Base-by-base conservation (phyloP, 2,113 vertebrate species). In the Etheostoma spectabile region DNA sequence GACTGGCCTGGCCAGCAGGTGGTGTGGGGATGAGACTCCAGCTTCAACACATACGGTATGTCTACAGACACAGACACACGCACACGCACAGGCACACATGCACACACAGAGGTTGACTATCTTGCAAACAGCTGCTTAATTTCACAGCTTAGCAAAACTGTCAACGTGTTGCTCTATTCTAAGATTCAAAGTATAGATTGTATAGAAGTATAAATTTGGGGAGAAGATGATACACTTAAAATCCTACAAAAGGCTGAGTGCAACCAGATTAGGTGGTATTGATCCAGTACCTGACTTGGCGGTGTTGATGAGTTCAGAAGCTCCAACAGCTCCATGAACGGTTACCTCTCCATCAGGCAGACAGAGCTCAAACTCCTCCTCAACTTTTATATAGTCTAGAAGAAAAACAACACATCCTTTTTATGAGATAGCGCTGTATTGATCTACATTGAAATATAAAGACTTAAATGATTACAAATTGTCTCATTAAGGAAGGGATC, bases 1-100 rank as follows among this genome's bases (percentile, higher is more conserved):
- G 96, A 96, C 94, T 98, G 97, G 86, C 98, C 98, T 0, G 98
- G 98, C 98, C 98, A 99, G 91, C 98, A 99, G 71, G 97, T 98
- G 89, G 98, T 99, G 85, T 99, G 97, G 15, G 97, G 98, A 94
- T 99, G 98, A 59, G 97, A 99, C 88, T 99, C 98, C 94, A 99
- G 95, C 95, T 99, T 99, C 94, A 99, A 92, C 76, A 99, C 94
- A 76, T 99, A 99, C 3, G 98, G 97, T 92, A 99, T 98, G 93
- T 99, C 98, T 99, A 86, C 14, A 21, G 1, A 68, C 22, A 66
- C 5, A 76, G 35, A 79, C 12, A 73, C 35, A 66, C 8, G 79
- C 60, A 75, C 35, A 71, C 6, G 79, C 59, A 77, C 16, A 62
- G 7, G 45, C 2, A 70, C 30, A 71, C 6, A 75, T 38, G 45